Conservation (phyloP, 1,140 invertebrate species). For the Ditylenchus dipsaci region DNA sequence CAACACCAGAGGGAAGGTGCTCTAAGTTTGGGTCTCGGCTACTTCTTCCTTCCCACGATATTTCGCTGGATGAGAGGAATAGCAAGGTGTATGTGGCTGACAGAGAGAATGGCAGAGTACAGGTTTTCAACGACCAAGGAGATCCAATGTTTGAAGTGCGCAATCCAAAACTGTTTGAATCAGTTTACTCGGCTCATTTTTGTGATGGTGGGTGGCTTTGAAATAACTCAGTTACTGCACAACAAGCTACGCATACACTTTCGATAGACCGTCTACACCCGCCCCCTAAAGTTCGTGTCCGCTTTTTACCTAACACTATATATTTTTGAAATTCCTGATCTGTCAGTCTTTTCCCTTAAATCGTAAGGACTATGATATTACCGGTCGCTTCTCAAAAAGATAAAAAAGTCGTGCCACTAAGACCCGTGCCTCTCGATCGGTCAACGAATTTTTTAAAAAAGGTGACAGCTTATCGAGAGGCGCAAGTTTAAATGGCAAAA, state of each 20-base stretch:
- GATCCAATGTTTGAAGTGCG: conserved; percentile 35
- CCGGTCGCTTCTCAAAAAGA: no score
- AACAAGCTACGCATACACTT: not conserved
- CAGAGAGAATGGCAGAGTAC: conserved; percentile 79
- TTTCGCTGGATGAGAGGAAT: conserved; percentile 72
- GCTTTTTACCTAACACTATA: no score
- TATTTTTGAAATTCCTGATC: no score
- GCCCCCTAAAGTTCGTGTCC: no score
- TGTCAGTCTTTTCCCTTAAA: no score
- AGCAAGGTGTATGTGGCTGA: conserved; percentile 79
- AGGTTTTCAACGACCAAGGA: conserved; percentile 66
- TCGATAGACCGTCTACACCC: no score
- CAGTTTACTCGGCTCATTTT: conserved; percentile 45
- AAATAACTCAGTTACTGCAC: not conserved
- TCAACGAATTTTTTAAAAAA: no score
- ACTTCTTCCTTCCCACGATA: conserved; percentile 75
- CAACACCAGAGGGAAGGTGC: conserved; percentile 7
- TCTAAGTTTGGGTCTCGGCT: conserved; percentile 59
- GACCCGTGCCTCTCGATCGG: no score
- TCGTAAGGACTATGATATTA: no score
- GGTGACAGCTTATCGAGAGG: no score
- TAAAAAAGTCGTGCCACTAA: no score
- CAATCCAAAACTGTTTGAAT: conserved; percentile 29
- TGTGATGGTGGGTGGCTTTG: conserved; percentile 24
- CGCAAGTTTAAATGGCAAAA: no score